Evolutionary conservation across 2,888 invertebrate species (phyloP).

Genomic region (Vandiemenella viatica): DNA sequence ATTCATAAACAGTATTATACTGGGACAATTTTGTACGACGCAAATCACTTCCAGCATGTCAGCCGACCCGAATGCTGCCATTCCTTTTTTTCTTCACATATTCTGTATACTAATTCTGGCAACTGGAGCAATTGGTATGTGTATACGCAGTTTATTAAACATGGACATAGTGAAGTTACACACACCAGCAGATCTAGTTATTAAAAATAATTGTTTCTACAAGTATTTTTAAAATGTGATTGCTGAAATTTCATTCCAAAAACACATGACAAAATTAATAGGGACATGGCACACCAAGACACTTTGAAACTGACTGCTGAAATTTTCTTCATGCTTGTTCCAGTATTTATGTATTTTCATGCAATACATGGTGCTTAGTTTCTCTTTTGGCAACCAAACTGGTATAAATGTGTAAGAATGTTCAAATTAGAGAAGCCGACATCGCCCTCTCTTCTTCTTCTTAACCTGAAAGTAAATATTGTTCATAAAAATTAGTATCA

Average conservation of each 20-base stretch:
- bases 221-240: no score
- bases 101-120: background rate
- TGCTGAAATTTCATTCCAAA: no score
- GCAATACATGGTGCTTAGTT: no score
- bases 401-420: background rate
- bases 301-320: background rate
- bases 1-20: background rate
- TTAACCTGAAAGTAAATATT: slow-evolving; percentile 36
- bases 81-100: no score
- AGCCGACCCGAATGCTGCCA: no score
- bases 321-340: no score
- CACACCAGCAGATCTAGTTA: background rate
- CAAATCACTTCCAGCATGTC: no score
- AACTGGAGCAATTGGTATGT: background rate
- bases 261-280: no score
- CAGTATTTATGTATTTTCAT: background rate
- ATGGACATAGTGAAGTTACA: background rate
- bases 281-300: no score
- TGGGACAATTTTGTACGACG: no score
- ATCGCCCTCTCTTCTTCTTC: slow-evolving; percentile 86
- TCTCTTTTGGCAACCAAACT: background rate
- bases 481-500: background rate
- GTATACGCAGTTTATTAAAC: background rate
- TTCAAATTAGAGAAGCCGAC: slow-evolving; percentile 74
- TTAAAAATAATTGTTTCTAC: no score